A percentile compares a stretch with the other conserved stretches of the same genome.
phyloP scores from a whole-genome alignment of 2,888 invertebrate species.

The Poecilus cupreus region DNA sequence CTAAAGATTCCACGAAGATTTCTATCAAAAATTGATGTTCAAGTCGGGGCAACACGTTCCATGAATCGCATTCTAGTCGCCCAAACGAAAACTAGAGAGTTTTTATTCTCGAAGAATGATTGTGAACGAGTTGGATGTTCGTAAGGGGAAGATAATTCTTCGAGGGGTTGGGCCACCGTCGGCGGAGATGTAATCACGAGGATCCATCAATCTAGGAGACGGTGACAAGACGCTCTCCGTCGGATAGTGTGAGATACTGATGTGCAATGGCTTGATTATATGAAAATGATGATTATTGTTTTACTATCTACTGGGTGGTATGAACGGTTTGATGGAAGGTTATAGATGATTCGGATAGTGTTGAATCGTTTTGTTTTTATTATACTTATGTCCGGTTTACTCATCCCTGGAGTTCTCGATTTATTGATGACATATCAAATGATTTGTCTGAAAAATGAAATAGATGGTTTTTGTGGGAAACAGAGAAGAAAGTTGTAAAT shows the following conservation, averaged over 20 bases:
- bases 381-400: not conserved
- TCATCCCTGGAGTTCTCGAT: not conserved
- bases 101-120: not conserved
- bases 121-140: not conserved
- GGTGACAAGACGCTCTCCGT: constrained; percentile 37
- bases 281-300: constrained; percentile 53
- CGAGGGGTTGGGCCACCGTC: constrained; percentile 5
- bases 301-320: constrained; percentile 45
- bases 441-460: not conserved
- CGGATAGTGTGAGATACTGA: constrained; percentile 27
- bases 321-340: constrained; percentile 13
- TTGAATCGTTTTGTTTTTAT: constrained; percentile 15
- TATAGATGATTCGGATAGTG: not conserved
- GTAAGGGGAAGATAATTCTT: constrained; percentile 40
- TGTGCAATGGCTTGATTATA: constrained; percentile 49
- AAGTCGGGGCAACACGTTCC: constrained; percentile 64
- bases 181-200: constrained; percentile 64
- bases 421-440: not conserved
- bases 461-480: too few species aligned
- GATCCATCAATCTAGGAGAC: constrained; percentile 64
- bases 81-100: not conserved
- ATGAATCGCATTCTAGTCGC: constrained; percentile 24
- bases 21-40: constrained; percentile 67
- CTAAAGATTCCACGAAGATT: constrained; percentile 66
- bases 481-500: too few species aligned